These are phyloP conservation scores for Nipponia nippon DNA, from an alignment of 2,113 vertebrate genomes.

Conservation along the genomic window DNA sequence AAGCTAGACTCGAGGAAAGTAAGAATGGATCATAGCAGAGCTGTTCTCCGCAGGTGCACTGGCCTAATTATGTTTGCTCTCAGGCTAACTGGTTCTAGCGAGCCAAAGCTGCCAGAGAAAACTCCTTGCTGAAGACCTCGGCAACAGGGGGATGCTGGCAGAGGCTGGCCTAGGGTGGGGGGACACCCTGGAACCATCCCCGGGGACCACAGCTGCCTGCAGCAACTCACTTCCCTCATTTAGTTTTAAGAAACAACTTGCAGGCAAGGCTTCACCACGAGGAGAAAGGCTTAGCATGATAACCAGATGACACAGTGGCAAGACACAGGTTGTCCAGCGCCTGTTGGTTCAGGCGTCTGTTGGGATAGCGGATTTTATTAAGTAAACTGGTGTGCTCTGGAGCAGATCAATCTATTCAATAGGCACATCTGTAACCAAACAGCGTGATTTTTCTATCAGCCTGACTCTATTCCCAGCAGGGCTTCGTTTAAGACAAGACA, in stretches of 20 bases:
- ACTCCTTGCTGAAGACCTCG: background rate
- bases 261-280: too few species aligned
- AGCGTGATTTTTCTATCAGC: background rate
- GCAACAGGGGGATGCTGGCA: background rate
- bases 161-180: background rate
- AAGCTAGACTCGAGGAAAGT: background rate
- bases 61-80: background rate
- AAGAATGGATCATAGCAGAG: background rate
- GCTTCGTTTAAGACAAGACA: background rate
- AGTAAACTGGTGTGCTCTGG: background rate
- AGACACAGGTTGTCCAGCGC: rapidly evolving
- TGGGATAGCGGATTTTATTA: background rate
- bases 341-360: rapidly evolving
- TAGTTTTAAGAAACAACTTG: too few species aligned
- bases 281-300: rapidly evolving
- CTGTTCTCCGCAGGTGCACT: background rate
- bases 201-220: background rate
- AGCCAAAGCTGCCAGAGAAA: background rate
- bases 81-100: background rate
- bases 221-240: rapidly evolving
- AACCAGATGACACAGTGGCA: rapidly evolving
- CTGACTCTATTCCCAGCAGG: background rate
- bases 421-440: background rate
- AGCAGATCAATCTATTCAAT: background rate
- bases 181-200: background rate